Percentiles rank a stretch among this genome's conserved stretches.
phyloP scores from a whole-genome alignment of 1,140 invertebrate genomes.

The Chironomus striatipennis region DNA sequence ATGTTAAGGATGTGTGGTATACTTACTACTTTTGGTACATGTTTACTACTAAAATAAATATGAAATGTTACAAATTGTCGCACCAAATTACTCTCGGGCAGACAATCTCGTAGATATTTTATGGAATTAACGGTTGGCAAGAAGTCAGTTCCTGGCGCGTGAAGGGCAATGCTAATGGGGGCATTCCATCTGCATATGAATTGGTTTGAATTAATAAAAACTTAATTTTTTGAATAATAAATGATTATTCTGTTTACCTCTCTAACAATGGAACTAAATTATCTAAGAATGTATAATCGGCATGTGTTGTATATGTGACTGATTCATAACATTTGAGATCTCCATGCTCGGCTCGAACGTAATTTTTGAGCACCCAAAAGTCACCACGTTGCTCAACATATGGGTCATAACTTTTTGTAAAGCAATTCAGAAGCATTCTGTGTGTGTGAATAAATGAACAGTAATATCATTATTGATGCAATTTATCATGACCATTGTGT shows the following conservation, averaged over 20 bases:
- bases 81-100: conserved; percentile 52
- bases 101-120: conserved; percentile 56
- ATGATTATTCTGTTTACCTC: conserved; percentile 36
- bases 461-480: too few species aligned
- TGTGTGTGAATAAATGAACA: conserved; percentile 28
- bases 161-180: conserved; percentile 65
- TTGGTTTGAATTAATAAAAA: conserved; percentile 14
- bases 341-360: conserved; percentile 56
- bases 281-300: conserved; percentile 82
- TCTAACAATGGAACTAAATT: conserved; percentile 76
- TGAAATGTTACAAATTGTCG: conserved; percentile 74
- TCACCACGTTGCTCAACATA: conserved; percentile 69
- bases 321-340: conserved; percentile 64
- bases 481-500: too few species aligned
- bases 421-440: conserved; percentile 47
- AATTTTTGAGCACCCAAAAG: conserved; percentile 86
- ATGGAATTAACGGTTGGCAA: conserved; percentile 55
- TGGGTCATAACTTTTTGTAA: conserved; percentile 52
- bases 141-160: conserved; percentile 65
- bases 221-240: conserved; percentile 27
- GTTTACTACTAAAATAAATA: conserved; percentile 74
- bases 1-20: not conserved
- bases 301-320: conserved; percentile 87
- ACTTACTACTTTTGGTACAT: conserved; percentile 65
- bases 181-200: conserved; percentile 47